Evolutionary conservation across 2,888 invertebrate species (phyloP).

Genomic region (Protonemura montana): DNA sequence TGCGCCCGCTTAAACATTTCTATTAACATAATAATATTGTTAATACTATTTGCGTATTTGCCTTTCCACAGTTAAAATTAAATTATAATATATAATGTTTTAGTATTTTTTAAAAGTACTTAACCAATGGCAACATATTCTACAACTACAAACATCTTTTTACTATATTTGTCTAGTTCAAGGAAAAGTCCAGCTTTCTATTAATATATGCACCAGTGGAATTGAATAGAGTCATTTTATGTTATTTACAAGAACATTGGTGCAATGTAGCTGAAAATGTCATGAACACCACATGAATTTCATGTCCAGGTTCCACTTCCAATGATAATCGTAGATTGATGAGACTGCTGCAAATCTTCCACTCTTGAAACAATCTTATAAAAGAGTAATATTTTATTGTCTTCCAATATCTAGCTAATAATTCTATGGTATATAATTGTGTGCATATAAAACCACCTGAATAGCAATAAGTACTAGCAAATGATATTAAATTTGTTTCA

Average conservation of each 20-base stretch:
- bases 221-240: constrained; percentile 28
- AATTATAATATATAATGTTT: constrained; percentile 30
- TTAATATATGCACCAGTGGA: constrained; percentile 35
- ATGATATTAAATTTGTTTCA: constrained; percentile 18
- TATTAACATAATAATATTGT: constrained; percentile 7
- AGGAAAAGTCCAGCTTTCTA: constrained; percentile 38
- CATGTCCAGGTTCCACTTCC: constrained; percentile 13
- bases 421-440: not conserved
- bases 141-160: constrained; percentile 38
- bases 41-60: constrained; percentile 37
- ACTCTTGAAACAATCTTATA: constrained; percentile 41
- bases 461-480: not conserved
- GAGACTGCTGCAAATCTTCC: constrained; percentile 35
- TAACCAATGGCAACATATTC: constrained; percentile 36
- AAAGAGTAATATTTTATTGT: constrained; percentile 48
- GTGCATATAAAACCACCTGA: not conserved
- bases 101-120: constrained; percentile 27
- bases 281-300: not conserved
- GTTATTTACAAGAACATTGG: constrained; percentile 35
- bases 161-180: constrained; percentile 15
- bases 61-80: constrained; percentile 25
- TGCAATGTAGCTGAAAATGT: constrained; percentile 1
- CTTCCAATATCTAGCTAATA: constrained; percentile 47
- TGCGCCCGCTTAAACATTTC: not conserved
- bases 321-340: constrained; percentile 24